Conservation (phyloP, 2,888 invertebrate species). For the Oligia fasciuncula region DNA sequence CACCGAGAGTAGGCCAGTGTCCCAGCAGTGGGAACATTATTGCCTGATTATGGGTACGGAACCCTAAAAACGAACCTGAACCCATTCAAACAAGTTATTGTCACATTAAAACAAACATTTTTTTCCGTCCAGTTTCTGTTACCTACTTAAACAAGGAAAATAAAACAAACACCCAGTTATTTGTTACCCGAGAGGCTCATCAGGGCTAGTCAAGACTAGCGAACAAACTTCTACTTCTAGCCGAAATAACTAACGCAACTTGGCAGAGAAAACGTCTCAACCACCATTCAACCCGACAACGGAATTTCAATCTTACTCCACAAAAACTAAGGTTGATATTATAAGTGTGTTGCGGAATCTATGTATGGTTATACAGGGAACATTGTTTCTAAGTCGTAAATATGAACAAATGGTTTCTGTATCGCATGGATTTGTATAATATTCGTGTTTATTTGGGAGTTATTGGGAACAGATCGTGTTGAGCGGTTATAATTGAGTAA, state of each 20-base stretch:
- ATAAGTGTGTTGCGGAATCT: neutral
- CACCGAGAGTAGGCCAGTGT: too few relatives aligned
- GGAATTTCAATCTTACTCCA: conserved; percentile 8
- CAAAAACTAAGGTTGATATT: neutral
- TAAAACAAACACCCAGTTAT: conserved; percentile 48
- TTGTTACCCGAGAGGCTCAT: conserved; percentile 60
- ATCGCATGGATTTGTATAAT: conserved; percentile 45
- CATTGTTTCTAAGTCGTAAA: conserved; percentile 50
- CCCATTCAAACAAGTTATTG: conserved; percentile 26
- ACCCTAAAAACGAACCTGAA: neutral
- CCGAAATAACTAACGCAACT: conserved; percentile 51
- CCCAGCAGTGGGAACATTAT: too few relatives aligned
- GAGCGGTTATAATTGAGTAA: conserved; percentile 42
- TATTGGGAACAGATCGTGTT: conserved; percentile 51
- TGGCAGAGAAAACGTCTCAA: conserved; percentile 12
- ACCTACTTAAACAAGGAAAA: conserved; percentile 51
- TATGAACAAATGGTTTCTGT: conserved; percentile 54
- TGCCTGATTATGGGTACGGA: too few relatives aligned
- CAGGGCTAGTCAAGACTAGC: conserved; percentile 52
- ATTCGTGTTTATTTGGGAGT: conserved; percentile 45
- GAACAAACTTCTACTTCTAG: conserved; percentile 54
- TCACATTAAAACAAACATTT: conserved; percentile 38
- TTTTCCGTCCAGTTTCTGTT: conserved; percentile 42
- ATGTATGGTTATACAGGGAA: conserved; percentile 3
- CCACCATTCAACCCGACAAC: neutral